Evolutionary conservation across 2,113 vertebrate species (phyloP).

Genomic region (Python bivittatus): DNA sequence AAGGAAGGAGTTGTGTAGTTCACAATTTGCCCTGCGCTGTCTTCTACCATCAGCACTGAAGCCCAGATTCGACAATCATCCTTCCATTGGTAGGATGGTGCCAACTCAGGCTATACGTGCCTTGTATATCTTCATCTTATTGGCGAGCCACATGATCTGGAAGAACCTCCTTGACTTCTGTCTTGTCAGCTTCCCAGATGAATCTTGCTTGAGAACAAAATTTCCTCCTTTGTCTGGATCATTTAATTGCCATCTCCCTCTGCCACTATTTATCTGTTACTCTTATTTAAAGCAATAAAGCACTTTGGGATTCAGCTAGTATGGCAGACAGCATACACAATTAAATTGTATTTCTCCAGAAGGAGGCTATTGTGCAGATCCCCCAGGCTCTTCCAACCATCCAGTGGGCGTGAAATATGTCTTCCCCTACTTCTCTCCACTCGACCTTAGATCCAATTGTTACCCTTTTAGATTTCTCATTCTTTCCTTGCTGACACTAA

Average conservation of each 20-base stretch:
- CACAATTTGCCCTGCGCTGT: no score
- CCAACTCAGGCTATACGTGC: neutral
- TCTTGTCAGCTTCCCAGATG: neutral
- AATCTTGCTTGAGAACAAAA: neutral
- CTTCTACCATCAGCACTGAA: no score
- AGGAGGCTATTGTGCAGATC: neutral
- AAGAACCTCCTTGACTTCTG: neutral
- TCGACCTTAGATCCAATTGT: constrained; percentile 49
- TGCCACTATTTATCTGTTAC: constrained; percentile 27
- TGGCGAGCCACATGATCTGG: neutral
- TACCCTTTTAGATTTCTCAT: constrained; percentile 12
- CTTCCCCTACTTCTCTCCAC: neutral
- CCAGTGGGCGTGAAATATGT: constrained; percentile 1
- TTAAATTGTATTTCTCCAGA: neutral
- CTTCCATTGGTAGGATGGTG: neutral
- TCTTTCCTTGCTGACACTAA: constrained; percentile 55
- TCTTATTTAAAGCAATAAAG: constrained; percentile 38
- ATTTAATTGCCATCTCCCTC: constrained; percentile 27
- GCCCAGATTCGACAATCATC: no score
- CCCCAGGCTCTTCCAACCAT: neutral
- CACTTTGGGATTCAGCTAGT: constrained; percentile 3
- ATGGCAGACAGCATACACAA: neutral
- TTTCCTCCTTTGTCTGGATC: constrained; percentile 4
- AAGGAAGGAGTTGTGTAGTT: no score
- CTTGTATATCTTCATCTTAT: neutral